Conservation (phyloP, 2,888 invertebrate species). For the Euspilapteryx auroguttella region DNA sequence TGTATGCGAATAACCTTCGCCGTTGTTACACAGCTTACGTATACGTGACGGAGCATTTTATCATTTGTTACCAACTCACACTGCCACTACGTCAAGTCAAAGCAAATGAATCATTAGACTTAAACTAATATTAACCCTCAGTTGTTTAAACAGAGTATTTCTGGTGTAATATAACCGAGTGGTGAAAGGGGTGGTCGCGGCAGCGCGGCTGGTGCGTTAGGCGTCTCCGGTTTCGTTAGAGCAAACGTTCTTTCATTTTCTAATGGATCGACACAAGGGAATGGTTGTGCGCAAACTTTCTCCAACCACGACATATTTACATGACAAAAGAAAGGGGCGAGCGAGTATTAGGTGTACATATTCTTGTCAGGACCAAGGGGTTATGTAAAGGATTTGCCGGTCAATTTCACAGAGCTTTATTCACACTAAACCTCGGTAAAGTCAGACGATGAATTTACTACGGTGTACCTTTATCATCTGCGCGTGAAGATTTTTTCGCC, state of each 20-base stretch:
- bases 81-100: constrained; percentile 20
- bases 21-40: too few species aligned
- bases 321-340: constrained; percentile 46
- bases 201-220: too few species aligned
- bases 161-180: too few species aligned
- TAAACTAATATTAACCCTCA: constrained; percentile 40
- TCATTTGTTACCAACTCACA: constrained; percentile 8
- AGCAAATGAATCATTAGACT: constrained; percentile 47
- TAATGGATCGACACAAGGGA: constrained; percentile 43
- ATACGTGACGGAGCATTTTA: not conserved
- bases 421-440: too few species aligned
- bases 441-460: too few species aligned
- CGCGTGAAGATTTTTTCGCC: too few species aligned
- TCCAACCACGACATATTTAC: constrained; percentile 40
- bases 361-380: constrained; percentile 35
- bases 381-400: constrained; percentile 40
- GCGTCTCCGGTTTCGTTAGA: constrained; percentile 28
- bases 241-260: constrained; percentile 47
- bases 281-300: constrained; percentile 43
- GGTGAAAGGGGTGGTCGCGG: too few species aligned
- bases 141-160: constrained; percentile 29
- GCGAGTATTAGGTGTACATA: constrained; percentile 29
- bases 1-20: too few species aligned
- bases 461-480: too few species aligned
- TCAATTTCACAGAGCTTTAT: constrained; percentile 40